Base-by-base conservation (phyloP, 2,113 vertebrate genomes). In the Accipiter virgatus region DNA sequence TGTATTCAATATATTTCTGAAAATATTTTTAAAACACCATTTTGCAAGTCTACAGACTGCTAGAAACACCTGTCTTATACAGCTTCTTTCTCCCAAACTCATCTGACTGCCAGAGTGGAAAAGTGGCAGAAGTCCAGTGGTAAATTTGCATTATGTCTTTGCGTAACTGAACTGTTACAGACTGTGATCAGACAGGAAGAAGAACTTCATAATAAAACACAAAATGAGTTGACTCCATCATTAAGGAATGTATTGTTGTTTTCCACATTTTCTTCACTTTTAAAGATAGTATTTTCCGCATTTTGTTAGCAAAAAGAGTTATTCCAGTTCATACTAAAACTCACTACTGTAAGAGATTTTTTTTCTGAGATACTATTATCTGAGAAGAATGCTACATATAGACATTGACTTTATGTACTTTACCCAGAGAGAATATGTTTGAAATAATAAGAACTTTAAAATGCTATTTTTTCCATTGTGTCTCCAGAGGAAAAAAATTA, bases 91-190 rank as follows among this genome's bases (percentile, higher is more conserved):
- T 94, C 67, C 81, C 53, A 74, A 92, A 75, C 74, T 79, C 66
- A 78, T 94, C 55, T 58, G 65, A 84, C 68, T 74, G 67, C 56
- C 75, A 72, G 81, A 96, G 87, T 73, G 94, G 94, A 94, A 97
- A 97, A 91, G 66, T 90, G 96, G 94, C 96, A 84, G 53, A 47
- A 88, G 48, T 90, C 93, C 94, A 97, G 72, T 4, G 29, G 65
- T 74, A 79, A 71, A 93, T 75, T 48, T 84, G 92, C 66, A 52
- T 77, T 92, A 47, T 72, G 81, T 65, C 93, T 94, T 79, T 88
- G 84, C 7, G 26, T 32, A 87, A 88, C 59, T 83, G 43, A 79
- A 38, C 82, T 84, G 81, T 77, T 95, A 58, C 72, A 95, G 79
- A 45, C 81, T 84, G 78, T 0, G 0, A 94, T 83, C 72, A 90